Evolutionary conservation across 2,888 invertebrate species (phyloP).

Genomic region (Limnephilus rhombicus): DNA sequence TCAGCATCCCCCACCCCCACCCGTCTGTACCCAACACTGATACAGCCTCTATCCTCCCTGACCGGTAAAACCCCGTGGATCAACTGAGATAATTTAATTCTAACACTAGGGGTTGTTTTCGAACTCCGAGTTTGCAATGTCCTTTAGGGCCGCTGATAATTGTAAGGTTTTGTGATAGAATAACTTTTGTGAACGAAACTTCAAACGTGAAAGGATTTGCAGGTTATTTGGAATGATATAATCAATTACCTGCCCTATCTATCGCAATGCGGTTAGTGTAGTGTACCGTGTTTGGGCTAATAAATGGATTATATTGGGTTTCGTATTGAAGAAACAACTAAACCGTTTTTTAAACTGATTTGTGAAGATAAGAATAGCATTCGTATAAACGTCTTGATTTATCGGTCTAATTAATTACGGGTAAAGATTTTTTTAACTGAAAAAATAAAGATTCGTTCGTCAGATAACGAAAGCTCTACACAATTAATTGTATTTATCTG

Average conservation of each 20-base stretch:
- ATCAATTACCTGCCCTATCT: background rate
- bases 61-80: conserved; percentile 59
- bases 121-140: conserved; percentile 58
- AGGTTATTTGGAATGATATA: conserved; percentile 21
- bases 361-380: background rate
- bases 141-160: conserved; percentile 54
- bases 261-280: background rate
- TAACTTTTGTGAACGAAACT: conserved; percentile 43
- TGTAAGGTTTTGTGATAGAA: conserved; percentile 52
- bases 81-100: conserved; percentile 67
- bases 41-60: conserved; percentile 17
- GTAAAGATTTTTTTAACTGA: background rate
- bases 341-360: background rate
- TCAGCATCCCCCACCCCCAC: conserved; percentile 4
- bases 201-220: background rate
- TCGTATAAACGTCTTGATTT: background rate
- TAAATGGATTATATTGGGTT: background rate
- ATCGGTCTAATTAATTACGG: background rate
- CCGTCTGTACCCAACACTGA: conserved; percentile 20
- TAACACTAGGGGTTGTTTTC: conserved; percentile 65
- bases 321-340: background rate
- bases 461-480: background rate
- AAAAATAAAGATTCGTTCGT: background rate
- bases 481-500: background rate
- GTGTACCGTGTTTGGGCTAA: background rate